Percentiles rank a stretch among this genome's conserved stretches.
These are phyloP conservation scores for Rhynchopsitta pachyrhyncha DNA, from an alignment of 2,113 vertebrate species.

Conservation along the genomic window DNA sequence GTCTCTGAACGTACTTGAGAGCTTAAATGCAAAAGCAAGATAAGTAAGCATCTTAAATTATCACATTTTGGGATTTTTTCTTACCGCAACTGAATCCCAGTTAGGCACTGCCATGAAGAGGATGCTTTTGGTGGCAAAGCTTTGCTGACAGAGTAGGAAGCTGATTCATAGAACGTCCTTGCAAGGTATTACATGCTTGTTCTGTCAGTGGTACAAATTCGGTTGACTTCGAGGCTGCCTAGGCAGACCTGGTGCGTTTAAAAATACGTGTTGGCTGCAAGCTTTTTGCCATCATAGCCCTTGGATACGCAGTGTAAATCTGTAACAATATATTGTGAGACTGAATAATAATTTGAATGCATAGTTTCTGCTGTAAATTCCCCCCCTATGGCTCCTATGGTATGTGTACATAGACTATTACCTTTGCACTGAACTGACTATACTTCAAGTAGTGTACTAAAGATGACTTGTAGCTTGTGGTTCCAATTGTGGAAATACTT, in stretches of 20 bases:
- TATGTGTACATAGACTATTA: constrained; percentile 19
- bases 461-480: neutral
- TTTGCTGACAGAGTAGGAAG: neutral
- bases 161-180: neutral
- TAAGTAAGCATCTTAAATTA: neutral
- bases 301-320: constrained; percentile 40
- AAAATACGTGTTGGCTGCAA: neutral
- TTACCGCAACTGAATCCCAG: neutral
- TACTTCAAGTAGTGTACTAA: neutral
- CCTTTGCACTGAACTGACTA: constrained; percentile 31
- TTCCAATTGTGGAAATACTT: neutral
- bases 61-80: neutral
- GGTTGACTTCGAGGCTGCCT: neutral
- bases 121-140: neutral
- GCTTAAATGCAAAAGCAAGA: neutral
- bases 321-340: neutral
- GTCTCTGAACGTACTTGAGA: neutral
- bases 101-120: constrained; percentile 43
- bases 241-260: neutral
- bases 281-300: constrained; percentile 6
- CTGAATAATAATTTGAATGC: neutral
- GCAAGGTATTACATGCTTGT: neutral
- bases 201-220: neutral
- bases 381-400: neutral
- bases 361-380: constrained; percentile 23